Base-by-base conservation (phyloP, 2,113 vertebrate species). In the Mastomys coucha region DNA sequence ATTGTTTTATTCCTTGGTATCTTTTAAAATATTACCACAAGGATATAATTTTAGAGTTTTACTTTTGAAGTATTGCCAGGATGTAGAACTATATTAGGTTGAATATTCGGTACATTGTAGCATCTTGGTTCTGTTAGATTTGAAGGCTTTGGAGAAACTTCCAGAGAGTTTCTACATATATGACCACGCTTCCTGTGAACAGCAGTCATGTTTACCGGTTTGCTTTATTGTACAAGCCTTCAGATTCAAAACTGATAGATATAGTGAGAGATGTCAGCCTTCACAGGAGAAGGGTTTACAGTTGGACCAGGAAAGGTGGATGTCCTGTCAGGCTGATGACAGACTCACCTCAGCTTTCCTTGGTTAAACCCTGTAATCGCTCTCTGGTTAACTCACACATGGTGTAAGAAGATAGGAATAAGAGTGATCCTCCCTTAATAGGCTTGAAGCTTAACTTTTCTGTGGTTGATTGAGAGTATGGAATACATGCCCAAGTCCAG, bases 1-100 rank as follows among this genome's bases (percentile, higher is more conserved):
- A 56, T 92, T 73, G 49, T 53, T 89, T 94, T 95, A 84, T 90
- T 91, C n/a, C 51, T 81, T 93, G 19, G 12, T 89, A n/a, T 60
- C 82, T 94, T 96, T 88, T 13, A 36, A 22, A 36, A 81, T 76
- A 53, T 33, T 97, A 10, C 84, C 80, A 7, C 91, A 87, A 91
- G 60, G 19, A 1, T 72, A 67, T 51, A 77, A 86, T 81, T 87
- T 82, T 33, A 10, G 77, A 53, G 28, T 4, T 77, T 94, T 92
- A 77, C 67, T 88, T 69, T 82, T 96, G 36, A 80, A 69, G 4
- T 80, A 36, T 91, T 95, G 10, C 56, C 26, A 84, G 10, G 60
- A 33, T 91, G 73, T 77, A 84, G 75, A 93, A 89, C 81, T 91
- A 53, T 4, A 85, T 89, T 77, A 53, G 26, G 67, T 73, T 93